Evolutionary conservation across 2,888 invertebrate species (phyloP).

Genomic region (Cryptops parisi): DNA sequence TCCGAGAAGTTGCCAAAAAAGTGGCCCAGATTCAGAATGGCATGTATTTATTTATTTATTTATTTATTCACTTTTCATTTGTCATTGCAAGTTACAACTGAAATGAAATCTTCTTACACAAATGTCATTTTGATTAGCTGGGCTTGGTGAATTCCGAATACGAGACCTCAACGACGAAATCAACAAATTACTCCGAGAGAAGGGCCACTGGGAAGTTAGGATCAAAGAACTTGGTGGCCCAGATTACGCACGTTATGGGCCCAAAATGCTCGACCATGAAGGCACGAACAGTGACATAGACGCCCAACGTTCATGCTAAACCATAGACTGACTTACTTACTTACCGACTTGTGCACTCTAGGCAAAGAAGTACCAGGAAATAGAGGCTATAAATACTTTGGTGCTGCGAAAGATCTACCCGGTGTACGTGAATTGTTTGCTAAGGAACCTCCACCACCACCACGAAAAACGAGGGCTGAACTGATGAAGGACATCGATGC

Average conservation of each 20-base stretch:
- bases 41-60: too few relatives aligned
- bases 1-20: slow-evolving; percentile 93
- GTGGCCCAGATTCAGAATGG: slow-evolving; percentile 98
- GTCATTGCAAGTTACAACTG: slow-evolving; percentile 1
- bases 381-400: slow-evolving; percentile 97
- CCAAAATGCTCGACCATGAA: slow-evolving; percentile 83
- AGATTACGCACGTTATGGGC: slow-evolving; percentile 80
- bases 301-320: too few relatives aligned
- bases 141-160: slow-evolving; percentile 96
- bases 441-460: slow-evolving; percentile 80
- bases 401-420: slow-evolving; percentile 93
- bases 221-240: slow-evolving; percentile 91
- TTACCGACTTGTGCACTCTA: not conserved
- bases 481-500: slow-evolving; percentile 97
- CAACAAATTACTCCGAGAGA: slow-evolving; percentile 89
- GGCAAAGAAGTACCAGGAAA: slow-evolving; percentile 92
- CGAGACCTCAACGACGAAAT: slow-evolving; percentile 98
- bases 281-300: too few relatives aligned
- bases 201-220: slow-evolving; percentile 95
- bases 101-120: not conserved
- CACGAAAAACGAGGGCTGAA: slow-evolving; percentile 84
- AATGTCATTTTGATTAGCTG: too few relatives aligned
- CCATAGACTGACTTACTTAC: too few relatives aligned
- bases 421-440: slow-evolving; percentile 96
- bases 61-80: too few relatives aligned